Evolutionary conservation across 2,888 invertebrate species (phyloP).

Genomic region (Pilophorus perplexus): DNA sequence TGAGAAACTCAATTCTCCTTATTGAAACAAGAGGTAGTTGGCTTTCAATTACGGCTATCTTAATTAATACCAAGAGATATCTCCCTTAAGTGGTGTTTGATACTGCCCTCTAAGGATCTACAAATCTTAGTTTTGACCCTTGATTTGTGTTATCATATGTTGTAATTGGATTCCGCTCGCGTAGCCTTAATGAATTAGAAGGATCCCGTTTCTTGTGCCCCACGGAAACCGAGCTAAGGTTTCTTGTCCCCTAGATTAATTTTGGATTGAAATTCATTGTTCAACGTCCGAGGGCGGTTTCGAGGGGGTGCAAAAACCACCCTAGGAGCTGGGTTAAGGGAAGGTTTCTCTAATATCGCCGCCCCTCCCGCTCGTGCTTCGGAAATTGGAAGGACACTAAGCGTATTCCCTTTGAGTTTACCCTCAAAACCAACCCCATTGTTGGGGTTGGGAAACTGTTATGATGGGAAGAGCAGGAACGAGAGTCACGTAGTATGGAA

Average conservation of each 20-base stretch:
- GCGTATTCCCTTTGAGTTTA: conserved; percentile 25
- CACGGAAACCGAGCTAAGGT: conserved; percentile 21
- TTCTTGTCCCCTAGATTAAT: conserved; percentile 47
- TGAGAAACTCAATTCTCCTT: conserved; percentile 15
- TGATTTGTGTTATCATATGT: conserved; percentile 43
- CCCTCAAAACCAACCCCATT: too few relatives aligned
- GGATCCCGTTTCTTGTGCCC: conserved; percentile 26
- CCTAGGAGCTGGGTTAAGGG: conserved; percentile 13
- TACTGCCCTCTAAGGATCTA: conserved; percentile 8
- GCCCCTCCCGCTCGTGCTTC: neutral
- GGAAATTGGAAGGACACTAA: conserved; percentile 21
- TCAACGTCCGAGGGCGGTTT: conserved; percentile 29
- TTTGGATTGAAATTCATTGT: conserved; percentile 49
- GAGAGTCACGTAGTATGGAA: too few relatives aligned
- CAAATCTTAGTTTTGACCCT: conserved; percentile 43
- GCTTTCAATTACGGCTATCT: conserved; percentile 35
- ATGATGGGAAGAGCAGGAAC: too few relatives aligned
- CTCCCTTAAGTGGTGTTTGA: conserved; percentile 37
- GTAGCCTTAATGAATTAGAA: conserved; percentile 42
- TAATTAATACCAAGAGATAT: conserved; percentile 36
- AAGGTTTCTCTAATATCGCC: conserved; percentile 9
- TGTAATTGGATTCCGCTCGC: conserved; percentile 40
- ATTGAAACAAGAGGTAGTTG: conserved; percentile 19
- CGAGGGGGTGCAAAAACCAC: conserved; percentile 20
- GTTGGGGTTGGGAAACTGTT: too few relatives aligned